These are phyloP conservation scores for Schizothorax lantsangensis DNA, from an alignment of 2,797 vertebrate species.

Conservation along the genomic window DNA sequence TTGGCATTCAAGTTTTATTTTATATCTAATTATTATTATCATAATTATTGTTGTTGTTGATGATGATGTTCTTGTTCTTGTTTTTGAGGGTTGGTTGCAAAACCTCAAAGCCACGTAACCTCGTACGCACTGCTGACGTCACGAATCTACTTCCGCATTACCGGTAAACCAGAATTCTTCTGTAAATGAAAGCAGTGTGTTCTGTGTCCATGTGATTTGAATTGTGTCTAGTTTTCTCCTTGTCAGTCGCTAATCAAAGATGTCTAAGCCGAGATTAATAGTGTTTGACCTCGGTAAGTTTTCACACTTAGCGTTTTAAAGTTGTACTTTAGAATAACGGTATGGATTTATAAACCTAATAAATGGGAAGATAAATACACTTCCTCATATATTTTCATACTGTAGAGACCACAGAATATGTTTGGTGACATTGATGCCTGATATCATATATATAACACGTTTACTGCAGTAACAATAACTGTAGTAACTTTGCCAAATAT, in stretches of 20 bases:
- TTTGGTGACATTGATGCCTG: too few relatives aligned
- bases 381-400: background rate
- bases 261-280: slow-evolving; percentile 63
- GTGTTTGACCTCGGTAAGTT: slow-evolving; percentile 68
- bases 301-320: too few relatives aligned
- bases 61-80: background rate
- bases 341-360: background rate
- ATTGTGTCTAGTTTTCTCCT: background rate
- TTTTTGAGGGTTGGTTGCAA: background rate
- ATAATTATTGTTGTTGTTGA: background rate
- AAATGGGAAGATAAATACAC: background rate
- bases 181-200: background rate
- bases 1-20: background rate
- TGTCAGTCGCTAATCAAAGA: slow-evolving; percentile 4
- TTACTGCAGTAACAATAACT: background rate
- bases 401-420: background rate
- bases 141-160: slow-evolving; percentile 23
- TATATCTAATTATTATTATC: background rate
- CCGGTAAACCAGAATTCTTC: background rate
- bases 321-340: background rate
- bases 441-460: background rate
- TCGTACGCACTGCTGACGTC: background rate
- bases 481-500: background rate
- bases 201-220: too few relatives aligned
- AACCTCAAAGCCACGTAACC: background rate